Percentiles rank a stretch among this genome's conserved stretches.
phyloP scores from a whole-genome alignment of 2,113 vertebrate genomes.

The Phocoena phocoena region DNA sequence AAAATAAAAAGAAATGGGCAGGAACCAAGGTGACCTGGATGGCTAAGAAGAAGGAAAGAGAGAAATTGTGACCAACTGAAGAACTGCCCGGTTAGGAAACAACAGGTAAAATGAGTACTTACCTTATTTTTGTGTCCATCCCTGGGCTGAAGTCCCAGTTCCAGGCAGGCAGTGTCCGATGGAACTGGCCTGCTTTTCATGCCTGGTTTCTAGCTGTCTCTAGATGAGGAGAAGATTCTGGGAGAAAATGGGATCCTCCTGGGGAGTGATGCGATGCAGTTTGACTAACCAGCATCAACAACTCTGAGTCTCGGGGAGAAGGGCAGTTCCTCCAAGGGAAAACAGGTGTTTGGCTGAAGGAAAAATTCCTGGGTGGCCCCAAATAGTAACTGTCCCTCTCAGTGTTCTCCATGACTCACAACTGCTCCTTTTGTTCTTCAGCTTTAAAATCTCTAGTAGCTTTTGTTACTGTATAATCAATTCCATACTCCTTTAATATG shows the following conservation, averaged over 20 bases:
- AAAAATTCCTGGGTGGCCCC: background rate
- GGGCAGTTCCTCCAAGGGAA: background rate
- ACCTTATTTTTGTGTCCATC: background rate
- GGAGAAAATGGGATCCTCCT: background rate
- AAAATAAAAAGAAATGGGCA: background rate
- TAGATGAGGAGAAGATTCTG: background rate
- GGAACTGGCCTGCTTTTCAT: background rate
- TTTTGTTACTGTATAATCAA: background rate
- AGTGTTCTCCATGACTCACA: background rate
- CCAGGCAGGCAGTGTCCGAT: background rate
- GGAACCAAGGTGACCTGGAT: background rate
- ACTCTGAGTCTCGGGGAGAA: background rate
- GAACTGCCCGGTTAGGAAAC: background rate
- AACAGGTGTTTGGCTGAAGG: background rate
- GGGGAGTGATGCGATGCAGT: background rate
- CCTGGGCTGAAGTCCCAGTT: background rate
- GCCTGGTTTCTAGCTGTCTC: background rate
- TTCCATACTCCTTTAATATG: background rate
- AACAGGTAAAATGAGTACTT: background rate
- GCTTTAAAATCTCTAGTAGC: background rate
- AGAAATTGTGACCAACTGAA: background rate
- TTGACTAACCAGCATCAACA: background rate
- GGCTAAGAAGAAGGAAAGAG: background rate
- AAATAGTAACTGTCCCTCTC: background rate
- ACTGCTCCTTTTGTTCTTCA: background rate